Conservation (phyloP, 2,888 invertebrate genomes). For the Panopea generosa region DNA sequence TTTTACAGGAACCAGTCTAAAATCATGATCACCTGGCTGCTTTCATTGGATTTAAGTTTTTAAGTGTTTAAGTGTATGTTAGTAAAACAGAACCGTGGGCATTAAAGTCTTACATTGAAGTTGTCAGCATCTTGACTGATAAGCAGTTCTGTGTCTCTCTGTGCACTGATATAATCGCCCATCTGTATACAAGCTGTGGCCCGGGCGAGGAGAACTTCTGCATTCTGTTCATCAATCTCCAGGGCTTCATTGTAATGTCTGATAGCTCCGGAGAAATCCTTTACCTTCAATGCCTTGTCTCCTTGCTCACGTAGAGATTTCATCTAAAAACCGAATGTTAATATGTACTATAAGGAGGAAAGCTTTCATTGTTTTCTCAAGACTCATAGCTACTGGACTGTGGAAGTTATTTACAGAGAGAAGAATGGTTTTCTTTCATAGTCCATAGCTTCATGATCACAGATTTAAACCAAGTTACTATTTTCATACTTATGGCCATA, state of each 20-base stretch:
- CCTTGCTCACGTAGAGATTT: conserved; percentile 75
- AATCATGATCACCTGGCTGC: no score
- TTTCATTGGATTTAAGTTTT: no score
- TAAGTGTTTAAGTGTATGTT: no score
- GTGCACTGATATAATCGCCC: conserved; percentile 74
- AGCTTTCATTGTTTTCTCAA: not conserved
- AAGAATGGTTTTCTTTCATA: no score
- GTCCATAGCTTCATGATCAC: no score
- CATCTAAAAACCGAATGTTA: conserved; percentile 63
- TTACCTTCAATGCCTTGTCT: conserved; percentile 72
- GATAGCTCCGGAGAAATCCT: conserved; percentile 75
- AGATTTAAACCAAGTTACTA: no score
- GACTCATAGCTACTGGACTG: not conserved
- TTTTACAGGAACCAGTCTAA: no score
- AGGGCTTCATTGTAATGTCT: conserved; percentile 80
- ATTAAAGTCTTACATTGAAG: conserved; percentile 73
- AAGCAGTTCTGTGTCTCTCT: conserved; percentile 76
- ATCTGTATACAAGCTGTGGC: conserved; percentile 77
- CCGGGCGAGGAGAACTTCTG: conserved; percentile 75
- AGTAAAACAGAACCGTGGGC: no score
- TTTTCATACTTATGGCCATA: no score
- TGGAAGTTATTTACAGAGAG: no score
- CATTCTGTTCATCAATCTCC: conserved; percentile 81
- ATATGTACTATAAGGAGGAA: not conserved
- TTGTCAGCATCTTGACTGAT: conserved; percentile 71